Evolutionary conservation across 2,797 vertebrate species (phyloP).

Genomic region (Phoxinus dragarum): DNA sequence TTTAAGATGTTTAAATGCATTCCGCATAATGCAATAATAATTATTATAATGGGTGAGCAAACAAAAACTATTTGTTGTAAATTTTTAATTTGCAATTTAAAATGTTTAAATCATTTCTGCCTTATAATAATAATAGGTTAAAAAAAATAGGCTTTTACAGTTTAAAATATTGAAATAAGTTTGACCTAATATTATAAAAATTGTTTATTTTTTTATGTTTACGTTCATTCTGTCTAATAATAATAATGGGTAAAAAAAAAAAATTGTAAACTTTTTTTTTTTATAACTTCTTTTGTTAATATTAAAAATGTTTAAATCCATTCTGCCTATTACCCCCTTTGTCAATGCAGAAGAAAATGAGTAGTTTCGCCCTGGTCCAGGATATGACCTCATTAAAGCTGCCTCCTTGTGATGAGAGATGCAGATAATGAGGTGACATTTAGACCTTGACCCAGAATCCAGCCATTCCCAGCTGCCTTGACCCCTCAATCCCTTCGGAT

Average conservation of each 20-base stretch:
- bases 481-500: slow-evolving; percentile 9
- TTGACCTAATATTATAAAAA: not conserved
- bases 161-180: not conserved
- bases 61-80: not conserved
- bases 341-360: not conserved
- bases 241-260: no score
- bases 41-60: not conserved
- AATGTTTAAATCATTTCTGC: not conserved
- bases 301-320: not conserved
- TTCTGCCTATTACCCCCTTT: not conserved
- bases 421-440: not conserved
- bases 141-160: not conserved
- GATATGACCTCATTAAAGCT: not conserved
- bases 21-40: not conserved
- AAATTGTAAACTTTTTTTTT: not conserved
- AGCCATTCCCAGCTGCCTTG: slow-evolving; percentile 10
- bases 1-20: not conserved
- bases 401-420: not conserved
- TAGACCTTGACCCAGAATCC: not conserved
- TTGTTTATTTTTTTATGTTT: no score
- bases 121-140: not conserved
- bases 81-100: not conserved
- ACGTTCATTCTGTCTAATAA: no score
- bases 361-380: not conserved
- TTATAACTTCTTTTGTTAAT: not conserved